These are phyloP conservation scores for Kryptopterus vitreolus DNA, from an alignment of 2,797 vertebrate species.

Conservation along the genomic window DNA sequence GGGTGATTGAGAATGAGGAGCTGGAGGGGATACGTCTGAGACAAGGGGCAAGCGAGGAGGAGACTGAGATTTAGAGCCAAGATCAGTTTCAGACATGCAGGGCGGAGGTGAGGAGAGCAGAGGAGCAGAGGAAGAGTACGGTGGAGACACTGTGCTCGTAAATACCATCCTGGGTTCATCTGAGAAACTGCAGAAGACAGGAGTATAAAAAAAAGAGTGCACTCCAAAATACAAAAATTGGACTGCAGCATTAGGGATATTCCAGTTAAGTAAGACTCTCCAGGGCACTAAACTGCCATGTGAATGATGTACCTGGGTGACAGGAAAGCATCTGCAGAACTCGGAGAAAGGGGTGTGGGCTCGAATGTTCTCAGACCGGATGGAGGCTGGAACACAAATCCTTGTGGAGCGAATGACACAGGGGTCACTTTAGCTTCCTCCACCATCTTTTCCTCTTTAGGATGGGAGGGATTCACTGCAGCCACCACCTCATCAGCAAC, in stretches of 20 bases:
- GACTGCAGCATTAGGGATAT: not conserved
- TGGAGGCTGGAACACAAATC: slow-evolving; percentile 85
- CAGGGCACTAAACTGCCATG: not conserved
- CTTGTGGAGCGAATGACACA: slow-evolving; percentile 86
- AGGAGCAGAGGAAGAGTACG: not conserved
- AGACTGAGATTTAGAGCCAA: slow-evolving; percentile 14
- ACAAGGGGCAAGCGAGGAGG: slow-evolving; percentile 34
- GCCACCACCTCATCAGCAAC: slow-evolving; percentile 29
- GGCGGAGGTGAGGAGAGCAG: not conserved
- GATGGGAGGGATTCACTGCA: not conserved
- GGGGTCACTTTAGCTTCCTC: slow-evolving; percentile 41
- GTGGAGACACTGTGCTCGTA: not conserved
- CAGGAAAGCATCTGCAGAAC: slow-evolving; percentile 78
- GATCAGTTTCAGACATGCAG: not conserved
- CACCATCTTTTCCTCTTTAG: slow-evolving; percentile 51
- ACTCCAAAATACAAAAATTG: not conserved
- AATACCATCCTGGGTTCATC: not conserved
- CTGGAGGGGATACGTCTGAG: slow-evolving; percentile 40
- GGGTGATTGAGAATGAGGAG: not conserved
- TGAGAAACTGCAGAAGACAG: slow-evolving; percentile 5
- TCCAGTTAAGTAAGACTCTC: no score
- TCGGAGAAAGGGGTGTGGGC: slow-evolving; percentile 81
- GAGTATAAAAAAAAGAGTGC: not conserved
- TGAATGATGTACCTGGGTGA: slow-evolving; percentile 66
- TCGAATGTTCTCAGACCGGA: slow-evolving; percentile 75